A percentile compares a stretch with the other conserved stretches of the same genome.
Evolutionary conservation across 2,888 invertebrate genomes (phyloP).

Genomic region (Taphrorychus bicolor): DNA sequence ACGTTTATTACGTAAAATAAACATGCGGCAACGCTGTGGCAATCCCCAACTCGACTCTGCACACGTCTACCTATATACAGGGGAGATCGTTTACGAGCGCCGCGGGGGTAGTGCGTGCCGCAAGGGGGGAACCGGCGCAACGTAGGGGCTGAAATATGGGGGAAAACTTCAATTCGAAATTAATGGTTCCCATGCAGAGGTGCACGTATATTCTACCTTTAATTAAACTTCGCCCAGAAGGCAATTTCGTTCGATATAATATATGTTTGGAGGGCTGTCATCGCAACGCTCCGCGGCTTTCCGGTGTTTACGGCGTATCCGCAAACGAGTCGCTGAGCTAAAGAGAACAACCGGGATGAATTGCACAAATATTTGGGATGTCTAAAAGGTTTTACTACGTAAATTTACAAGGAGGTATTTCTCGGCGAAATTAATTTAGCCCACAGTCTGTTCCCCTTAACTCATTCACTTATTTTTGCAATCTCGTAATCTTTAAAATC

Average conservation of each 20-base stretch:
- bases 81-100: constrained; percentile 28
- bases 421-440: not conserved
- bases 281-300: constrained; percentile 7
- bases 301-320: not conserved
- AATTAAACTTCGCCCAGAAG: constrained; percentile 38
- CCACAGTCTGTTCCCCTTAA: too few relatives aligned
- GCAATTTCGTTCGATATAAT: constrained; percentile 35
- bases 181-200: constrained; percentile 33
- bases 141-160: constrained; percentile 22
- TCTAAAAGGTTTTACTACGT: not conserved
- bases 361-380: not conserved
- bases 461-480: too few relatives aligned
- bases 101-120: constrained; percentile 31
- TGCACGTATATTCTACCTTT: constrained; percentile 38
- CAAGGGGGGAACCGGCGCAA: constrained; percentile 10
- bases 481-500: too few relatives aligned
- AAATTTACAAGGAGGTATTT: not conserved
- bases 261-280: constrained; percentile 26
- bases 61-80: constrained; percentile 8
- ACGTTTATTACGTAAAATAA: too few relatives aligned
- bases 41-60: constrained; percentile 13
- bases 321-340: constrained; percentile 1
- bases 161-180: constrained; percentile 39
- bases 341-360: constrained; percentile 3
- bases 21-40: constrained; percentile 2